A percentile compares a stretch with the other conserved stretches of the same genome.
Evolutionary conservation across 2,888 invertebrate genomes (phyloP).

Genomic region (Rhagonycha lutea): DNA sequence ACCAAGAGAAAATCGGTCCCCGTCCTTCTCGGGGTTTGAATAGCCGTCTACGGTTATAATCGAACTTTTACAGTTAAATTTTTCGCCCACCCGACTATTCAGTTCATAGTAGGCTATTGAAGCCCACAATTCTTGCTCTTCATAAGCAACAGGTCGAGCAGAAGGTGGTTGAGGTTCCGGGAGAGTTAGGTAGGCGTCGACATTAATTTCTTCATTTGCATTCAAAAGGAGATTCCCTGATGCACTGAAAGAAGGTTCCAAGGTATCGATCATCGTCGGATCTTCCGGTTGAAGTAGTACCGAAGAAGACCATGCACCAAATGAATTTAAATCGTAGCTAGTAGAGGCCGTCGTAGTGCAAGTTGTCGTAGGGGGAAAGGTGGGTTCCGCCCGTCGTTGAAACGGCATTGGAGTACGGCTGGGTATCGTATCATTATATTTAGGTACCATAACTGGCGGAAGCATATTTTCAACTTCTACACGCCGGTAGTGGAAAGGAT

Average conservation of each 20-base stretch:
- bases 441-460: conserved; percentile 95
- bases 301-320: conserved; percentile 60
- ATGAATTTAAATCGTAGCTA: conserved; percentile 61
- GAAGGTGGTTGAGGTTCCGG: conserved; percentile 43
- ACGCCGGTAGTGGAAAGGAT: conserved; percentile 98
- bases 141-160: conserved; percentile 83
- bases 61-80: conserved; percentile 89
- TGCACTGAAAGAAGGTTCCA: no score
- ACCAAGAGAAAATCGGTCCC: conserved; percentile 95
- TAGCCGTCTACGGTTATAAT: conserved; percentile 97
- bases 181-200: conserved; percentile 51
- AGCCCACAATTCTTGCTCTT: conserved; percentile 97
- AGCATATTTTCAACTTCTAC: conserved; percentile 96
- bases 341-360: conserved; percentile 84
- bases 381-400: conserved; percentile 81
- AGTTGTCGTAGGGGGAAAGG: conserved; percentile 93
- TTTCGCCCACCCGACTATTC: conserved; percentile 96
- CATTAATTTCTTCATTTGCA: conserved; percentile 78
- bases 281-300: conserved; percentile 67
- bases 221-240: no score
- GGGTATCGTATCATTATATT: conserved; percentile 94
- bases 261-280: conserved; percentile 82
- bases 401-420: conserved; percentile 88
- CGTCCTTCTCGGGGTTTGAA: conserved; percentile 96
- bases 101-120: conserved; percentile 98